Base-by-base conservation (phyloP, 2,888 invertebrate genomes). In the Chesias legatella region DNA sequence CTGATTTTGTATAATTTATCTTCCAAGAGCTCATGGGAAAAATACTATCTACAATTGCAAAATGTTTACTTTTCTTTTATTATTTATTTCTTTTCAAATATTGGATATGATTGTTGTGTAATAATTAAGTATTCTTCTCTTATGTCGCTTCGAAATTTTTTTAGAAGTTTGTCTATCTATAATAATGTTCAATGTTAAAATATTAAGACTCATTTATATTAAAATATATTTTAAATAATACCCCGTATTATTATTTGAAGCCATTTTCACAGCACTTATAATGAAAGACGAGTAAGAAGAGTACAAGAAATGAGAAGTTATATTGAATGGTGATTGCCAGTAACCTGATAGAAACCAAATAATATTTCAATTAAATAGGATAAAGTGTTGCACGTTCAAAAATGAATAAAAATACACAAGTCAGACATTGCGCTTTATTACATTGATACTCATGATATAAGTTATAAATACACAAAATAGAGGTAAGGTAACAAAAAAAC, bases 401-500 rank as follows among this genome's bases (percentile, higher is more conserved):
- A 58, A 61, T 44, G 13, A 45, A 26, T 27, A 55, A 62, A 56
- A 60, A n/a, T n/a, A n/a, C 51, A 41, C 39, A 29, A 51, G 43
- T 36, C 67, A 59, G 58, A 76, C 13, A 17, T 17, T 3, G 75
- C 76, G 75, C 67, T 84, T 83, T 83, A 82, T 77, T 81, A 79
- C 71, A 76, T 73, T 76, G 79, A 77, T 79, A 83, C 77, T 38
- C 43, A 50, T 40, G 42, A 73, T 71, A 79, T 79, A 84, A 80
- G 81, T 83, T 86, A 82, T 73, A 80, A 79, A 85, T 84, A 85
- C 80, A 86, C 83, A 86, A 81, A 79, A 17, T 17, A 17, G 73
- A 81, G 72, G 47, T 72, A 78, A 86, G 86, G 88, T 88, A 88
- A 88, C 88, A 79, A 85, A 88, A n/a, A 80, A 74, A 74, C 78